Base-by-base conservation (phyloP, 2,113 vertebrate genomes). In the Ranitomeya variabilis region DNA sequence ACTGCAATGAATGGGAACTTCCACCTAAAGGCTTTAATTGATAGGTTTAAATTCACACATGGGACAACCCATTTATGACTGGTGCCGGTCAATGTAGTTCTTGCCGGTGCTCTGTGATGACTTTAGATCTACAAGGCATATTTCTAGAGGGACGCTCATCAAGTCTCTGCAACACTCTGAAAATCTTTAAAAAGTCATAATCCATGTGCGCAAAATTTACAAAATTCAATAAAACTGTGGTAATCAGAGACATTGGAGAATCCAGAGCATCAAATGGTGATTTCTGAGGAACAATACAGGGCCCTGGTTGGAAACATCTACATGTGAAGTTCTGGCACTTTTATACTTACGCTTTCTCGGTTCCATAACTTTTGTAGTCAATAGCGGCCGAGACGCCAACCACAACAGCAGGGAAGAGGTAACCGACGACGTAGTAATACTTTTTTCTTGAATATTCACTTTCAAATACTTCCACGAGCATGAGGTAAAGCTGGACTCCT, bases 401-500 rank as follows among this genome's bases (percentile, higher is more conserved):
- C n/a, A 99, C 96, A 19, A 98, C 97, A 91, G 97, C 97, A 13
- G 98, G 98, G 91, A 99, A 97, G 91, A 99, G 96, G 94, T 99
- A 99, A 90, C 98, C 98, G 19, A 96, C 97, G 87, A 98, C 96
- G 19, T 99, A 99, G 93, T 98, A 99, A 92, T 99, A 99, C 92
- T 97, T 99, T 92, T 97, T 99, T 90, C 98, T 96, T 21, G 98
- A 99, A 94, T 99, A 99, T 96, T 99, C 98, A 76, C 98, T 99
- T 94, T 99, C 98, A 91, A 99, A 99, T 90, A 99, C 98, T 92
- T 99, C 98, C 87, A 99, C 97, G 57, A 99, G 95, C 98, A 99
- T 99, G 88, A 99, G 95, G 92, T 99, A 99, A 89, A 99, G 96
- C 92, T 99, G 98, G 45, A 99, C 96, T 55, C 98, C 98, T 94